These are phyloP conservation scores for Bicyclus anynana DNA, from an alignment of 1,140 invertebrate species.

Conservation along the genomic window DNA sequence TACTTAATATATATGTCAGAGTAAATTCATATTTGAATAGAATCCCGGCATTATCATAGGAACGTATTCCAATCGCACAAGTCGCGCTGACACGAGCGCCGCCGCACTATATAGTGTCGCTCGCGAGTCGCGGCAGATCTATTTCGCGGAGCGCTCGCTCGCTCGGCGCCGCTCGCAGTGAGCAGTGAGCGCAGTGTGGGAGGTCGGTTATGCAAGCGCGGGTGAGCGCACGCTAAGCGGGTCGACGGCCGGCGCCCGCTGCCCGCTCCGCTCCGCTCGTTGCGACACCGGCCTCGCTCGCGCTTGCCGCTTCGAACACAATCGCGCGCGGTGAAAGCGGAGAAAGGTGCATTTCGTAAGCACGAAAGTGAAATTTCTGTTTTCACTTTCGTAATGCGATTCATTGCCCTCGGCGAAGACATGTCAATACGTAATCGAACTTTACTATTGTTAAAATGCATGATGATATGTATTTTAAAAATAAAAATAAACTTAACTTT, in stretches of 20 bases:
- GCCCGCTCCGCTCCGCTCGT: constrained; percentile 44
- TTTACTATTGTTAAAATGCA: not conserved
- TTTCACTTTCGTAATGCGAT: constrained; percentile 73
- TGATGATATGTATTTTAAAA: too few relatives aligned
- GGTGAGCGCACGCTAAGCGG: constrained; percentile 73
- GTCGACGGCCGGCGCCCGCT: constrained; percentile 62
- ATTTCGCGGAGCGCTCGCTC: constrained; percentile 43
- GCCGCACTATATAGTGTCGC: too few relatives aligned
- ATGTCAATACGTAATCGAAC: not conserved
- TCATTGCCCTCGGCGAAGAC: constrained; percentile 40
- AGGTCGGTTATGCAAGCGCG: constrained; percentile 76
- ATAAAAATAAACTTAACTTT: too few relatives aligned
- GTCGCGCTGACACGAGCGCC: too few relatives aligned
- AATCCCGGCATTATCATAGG: not conserved
- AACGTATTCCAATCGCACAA: not conserved
- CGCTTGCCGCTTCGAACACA: constrained; percentile 29
- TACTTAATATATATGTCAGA: too few relatives aligned
- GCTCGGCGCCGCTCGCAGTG: too few relatives aligned
- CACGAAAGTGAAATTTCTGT: constrained; percentile 73
- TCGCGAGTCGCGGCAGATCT: too few relatives aligned
- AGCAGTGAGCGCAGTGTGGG: constrained; percentile 55
- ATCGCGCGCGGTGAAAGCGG: constrained; percentile 66
- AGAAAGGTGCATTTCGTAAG: constrained; percentile 75
- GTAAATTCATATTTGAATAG: not conserved
- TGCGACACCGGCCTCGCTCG: constrained; percentile 51